Evolutionary conservation across 2,888 invertebrate genomes (phyloP), one percentile per base, ranked within the genome.

Genomic region (Stenoptilia bipunctidactyla): DNA sequence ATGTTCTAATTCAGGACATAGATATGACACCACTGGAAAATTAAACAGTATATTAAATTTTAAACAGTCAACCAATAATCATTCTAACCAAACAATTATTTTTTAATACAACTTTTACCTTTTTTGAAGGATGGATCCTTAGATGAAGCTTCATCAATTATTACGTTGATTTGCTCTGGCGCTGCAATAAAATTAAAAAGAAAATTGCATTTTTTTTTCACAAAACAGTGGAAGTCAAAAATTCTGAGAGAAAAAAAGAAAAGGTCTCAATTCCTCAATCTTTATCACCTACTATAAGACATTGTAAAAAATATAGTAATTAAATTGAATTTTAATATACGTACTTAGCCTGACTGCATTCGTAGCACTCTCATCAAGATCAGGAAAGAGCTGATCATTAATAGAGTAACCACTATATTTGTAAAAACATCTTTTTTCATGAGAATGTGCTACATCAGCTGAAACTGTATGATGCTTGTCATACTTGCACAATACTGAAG

Each of bases 341-440:
- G 49, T 68, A 82, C 80, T 50, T 9, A 74, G 53, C 64, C 65
- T 74, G 1, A 79, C 58, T 8, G 72, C 45, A 13, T 71, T 67
- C 2, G 42, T 52, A 4, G 62, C 51, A 37, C 55, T 45, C 6
- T 45, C 35, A 35, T 71, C 57, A 2, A 61, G 62, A 5, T 75
- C 72, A 6, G 79, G 76, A n/a, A 82, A 46, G 9, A 76, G 45
- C 4, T 43, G 36, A 25, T 71, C 70, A 1, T 64, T 53, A 27
- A 52, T 48, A 1, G 36, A 39, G 41, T 80, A 80, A 1, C 70
- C 72, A 38, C 68, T 53, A 25, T 47, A 51, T 33, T 48, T 59
- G 15, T 73, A 44, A 41, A 52, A 52, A 43, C 80, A 82, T 37
- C 53, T 40, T 6, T 47, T 47, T 43, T 75, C 70, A 55, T 82